Conservation (phyloP, 1,140 invertebrate genomes). For the Odontomachus brunneus region DNA sequence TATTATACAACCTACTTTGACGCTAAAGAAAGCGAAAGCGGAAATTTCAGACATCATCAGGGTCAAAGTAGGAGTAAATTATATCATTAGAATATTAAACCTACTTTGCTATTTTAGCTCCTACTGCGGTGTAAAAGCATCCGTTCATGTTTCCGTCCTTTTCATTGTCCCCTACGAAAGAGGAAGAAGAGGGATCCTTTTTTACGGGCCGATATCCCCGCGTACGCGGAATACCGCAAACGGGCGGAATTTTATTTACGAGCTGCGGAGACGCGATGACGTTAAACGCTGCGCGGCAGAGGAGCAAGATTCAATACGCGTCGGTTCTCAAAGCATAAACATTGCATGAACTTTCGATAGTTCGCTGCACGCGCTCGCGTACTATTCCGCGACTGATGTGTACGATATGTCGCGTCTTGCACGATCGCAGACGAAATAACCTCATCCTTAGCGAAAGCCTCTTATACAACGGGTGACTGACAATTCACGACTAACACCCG, state of each 20-base stretch:
- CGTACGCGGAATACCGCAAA: not conserved
- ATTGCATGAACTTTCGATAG: not conserved
- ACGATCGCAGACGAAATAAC: too few species aligned
- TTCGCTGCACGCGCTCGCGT: not conserved
- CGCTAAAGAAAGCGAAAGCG: too few species aligned
- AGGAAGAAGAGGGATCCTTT: not conserved
- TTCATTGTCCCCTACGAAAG: not conserved
- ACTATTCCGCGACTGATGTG: not conserved
- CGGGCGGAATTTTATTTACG: slow-evolving; percentile 4
- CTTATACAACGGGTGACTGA: too few species aligned
- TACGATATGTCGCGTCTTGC: too few species aligned
- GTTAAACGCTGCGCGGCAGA: not conserved
- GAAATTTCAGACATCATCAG: too few species aligned
- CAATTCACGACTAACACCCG: too few species aligned
- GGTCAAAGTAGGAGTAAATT: too few species aligned
- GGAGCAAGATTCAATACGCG: not conserved
- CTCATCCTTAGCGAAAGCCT: too few species aligned
- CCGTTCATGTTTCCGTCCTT: not conserved
- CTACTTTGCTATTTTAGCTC: too few species aligned
- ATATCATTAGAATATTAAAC: too few species aligned
- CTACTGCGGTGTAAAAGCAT: too few species aligned
- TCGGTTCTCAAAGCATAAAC: not conserved
- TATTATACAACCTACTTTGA: too few species aligned
- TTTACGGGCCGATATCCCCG: not conserved
- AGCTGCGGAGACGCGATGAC: not conserved